Conservation (phyloP, 2,888 invertebrate species). For the Syrista parreyssii region DNA sequence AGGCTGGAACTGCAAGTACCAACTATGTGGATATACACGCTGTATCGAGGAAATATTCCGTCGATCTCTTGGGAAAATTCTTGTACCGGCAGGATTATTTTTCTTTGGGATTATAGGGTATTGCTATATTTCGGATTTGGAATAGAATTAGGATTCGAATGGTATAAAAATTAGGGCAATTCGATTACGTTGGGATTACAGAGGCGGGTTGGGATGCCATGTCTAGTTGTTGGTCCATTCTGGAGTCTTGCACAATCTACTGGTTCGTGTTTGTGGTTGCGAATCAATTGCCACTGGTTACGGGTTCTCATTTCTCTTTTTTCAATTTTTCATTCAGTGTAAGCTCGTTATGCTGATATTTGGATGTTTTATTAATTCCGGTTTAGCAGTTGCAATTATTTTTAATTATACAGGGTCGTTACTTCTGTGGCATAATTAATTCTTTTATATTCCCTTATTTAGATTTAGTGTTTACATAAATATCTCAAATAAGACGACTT, state of each 20-base stretch:
- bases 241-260: not conserved
- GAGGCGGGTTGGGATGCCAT: not conserved
- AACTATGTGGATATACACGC: not conserved
- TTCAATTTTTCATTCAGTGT: not conserved
- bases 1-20: constrained; percentile 17
- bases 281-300: not conserved
- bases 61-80: not conserved
- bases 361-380: not conserved
- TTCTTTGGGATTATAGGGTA: not conserved
- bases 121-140: not conserved
- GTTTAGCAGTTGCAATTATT: not conserved
- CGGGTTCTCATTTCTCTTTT: not conserved
- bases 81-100: not conserved
- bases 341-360: not conserved
- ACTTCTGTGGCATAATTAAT: too few relatives aligned
- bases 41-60: not conserved
- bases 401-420: too few relatives aligned
- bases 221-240: not conserved
- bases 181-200: not conserved
- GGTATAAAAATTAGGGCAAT: not conserved
- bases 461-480: not conserved
- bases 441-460: not conserved
- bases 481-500: too few relatives aligned
- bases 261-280: not conserved
- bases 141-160: not conserved